Percentiles rank a stretch among this genome's conserved stretches.
phyloP scores from a whole-genome alignment of 1,140 invertebrate genomes.

The Microvelia longipes region DNA sequence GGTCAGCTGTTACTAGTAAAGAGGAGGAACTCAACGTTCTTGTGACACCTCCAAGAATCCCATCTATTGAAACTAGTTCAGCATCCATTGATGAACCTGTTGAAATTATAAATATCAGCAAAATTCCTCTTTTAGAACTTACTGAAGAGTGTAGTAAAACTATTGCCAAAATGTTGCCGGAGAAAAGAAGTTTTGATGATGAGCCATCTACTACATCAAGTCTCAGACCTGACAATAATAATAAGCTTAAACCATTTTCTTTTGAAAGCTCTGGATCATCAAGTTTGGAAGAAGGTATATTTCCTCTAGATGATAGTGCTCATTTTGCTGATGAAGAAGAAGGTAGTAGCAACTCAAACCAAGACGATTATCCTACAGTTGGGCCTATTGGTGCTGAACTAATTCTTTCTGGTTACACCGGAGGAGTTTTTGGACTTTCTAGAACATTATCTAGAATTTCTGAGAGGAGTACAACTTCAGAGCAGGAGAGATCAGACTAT shows the following conservation, averaged over 20 bases:
- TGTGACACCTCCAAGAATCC: neutral
- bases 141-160: conserved; percentile 5
- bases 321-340: conserved; percentile 34
- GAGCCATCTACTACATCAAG: conserved; percentile 21
- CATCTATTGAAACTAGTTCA: conserved; percentile 1
- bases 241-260: conserved; percentile 66
- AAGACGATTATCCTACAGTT: conserved; percentile 55
- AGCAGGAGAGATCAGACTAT: conserved; percentile 54
- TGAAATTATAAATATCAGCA: neutral
- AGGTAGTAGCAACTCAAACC: conserved; percentile 40
- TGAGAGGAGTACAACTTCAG: conserved; percentile 70
- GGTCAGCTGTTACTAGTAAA: neutral
- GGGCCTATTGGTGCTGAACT: conserved; percentile 44
- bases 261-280: conserved; percentile 61
- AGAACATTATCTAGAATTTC: conserved; percentile 70
- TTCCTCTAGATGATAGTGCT: conserved; percentile 49
- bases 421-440: conserved; percentile 48
- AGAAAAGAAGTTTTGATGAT: conserved; percentile 24
- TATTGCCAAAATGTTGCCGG: conserved; percentile 18
- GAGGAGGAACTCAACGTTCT: neutral
- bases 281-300: conserved; percentile 63
- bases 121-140: conserved; percentile 8
- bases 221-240: conserved; percentile 25
- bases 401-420: conserved; percentile 44
- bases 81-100: neutral